phyloP scores from a whole-genome alignment of 1,140 invertebrate species.

The Bactericera cockerelli region DNA sequence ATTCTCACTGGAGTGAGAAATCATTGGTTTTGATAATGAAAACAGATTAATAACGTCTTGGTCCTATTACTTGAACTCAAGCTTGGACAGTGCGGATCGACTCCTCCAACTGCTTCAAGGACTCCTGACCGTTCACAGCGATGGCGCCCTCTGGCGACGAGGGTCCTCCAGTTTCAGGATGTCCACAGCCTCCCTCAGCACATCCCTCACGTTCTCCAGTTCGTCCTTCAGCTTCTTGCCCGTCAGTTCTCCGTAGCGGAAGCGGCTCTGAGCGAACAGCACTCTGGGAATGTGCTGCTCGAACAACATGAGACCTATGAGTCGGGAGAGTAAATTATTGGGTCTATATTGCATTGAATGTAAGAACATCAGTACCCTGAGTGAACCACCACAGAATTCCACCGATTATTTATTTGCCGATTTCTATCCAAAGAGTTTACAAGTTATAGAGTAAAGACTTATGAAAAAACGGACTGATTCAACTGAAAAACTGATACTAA shows the following conservation, averaged over 20 bases:
- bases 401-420: background rate
- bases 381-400: background rate
- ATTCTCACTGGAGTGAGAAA: too few species aligned
- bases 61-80: too few species aligned
- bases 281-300: constrained; percentile 60
- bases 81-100: constrained; percentile 35
- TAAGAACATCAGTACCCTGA: background rate
- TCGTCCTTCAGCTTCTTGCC: constrained; percentile 42
- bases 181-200: constrained; percentile 38
- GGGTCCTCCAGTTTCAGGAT: constrained; percentile 50
- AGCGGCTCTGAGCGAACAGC: constrained; percentile 46
- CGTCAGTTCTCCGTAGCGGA: constrained; percentile 38
- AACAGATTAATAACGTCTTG: too few species aligned
- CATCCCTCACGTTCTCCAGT: constrained; percentile 42
- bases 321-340: too few species aligned
- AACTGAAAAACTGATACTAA: too few species aligned
- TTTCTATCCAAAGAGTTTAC: too few species aligned
- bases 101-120: constrained; percentile 40
- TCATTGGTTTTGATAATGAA: too few species aligned
- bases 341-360: background rate
- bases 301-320: constrained; percentile 51
- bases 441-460: too few species aligned
- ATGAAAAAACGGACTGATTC: too few species aligned
- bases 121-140: constrained; percentile 40
- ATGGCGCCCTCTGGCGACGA: constrained; percentile 50